Evolutionary conservation across 2,888 invertebrate species (phyloP), one percentile per base, ranked within the genome.

Genomic region (Nephrotoma appendiculata): DNA sequence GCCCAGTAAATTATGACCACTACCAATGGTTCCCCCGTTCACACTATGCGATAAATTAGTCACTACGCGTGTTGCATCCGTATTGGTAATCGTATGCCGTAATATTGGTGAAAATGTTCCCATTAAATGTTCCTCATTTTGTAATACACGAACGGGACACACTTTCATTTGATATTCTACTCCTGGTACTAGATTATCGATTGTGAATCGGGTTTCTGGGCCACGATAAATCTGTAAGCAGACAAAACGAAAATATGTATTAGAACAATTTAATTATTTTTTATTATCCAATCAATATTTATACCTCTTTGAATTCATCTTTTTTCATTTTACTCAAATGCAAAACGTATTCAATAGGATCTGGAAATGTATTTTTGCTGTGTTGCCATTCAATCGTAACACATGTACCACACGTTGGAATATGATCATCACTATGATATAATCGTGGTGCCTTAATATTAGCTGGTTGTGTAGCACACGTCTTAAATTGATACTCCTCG

Each of bases 381-480:
- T 94, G 92, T 88, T 92, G 92, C 96, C 96, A 96, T 90, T 95
- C 95, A 45, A 96, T 90, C 0, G 92, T 91, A 12, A 92, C 87
- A 48, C 48, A 15, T 31, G 48, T 86, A 86, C 42, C 86, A 42
- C 11, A 41, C 3, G 45, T 52, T 12, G 9, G 15, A 5, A 52
- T 41, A 43, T 71, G 43, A 83, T 44, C 48, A 83, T 83, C 41
- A 83, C 83, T 86, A 19, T 83, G 93, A 86, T 91, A 91, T 85
- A 95, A 92, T 87, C 94, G 92, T 57, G 96, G 96, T 43, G 95
- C 93, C 93, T 96, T 96, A 85, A 96, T 93, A 88, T 95, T 94
- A 87, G 95, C 95, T 44, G 98, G 98, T 87, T 97, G 96, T 45
- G 98, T 96, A 88, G 95, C 93, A 87, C 92, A 93, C 48, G 98